Percentiles rank a stretch among this genome's conserved stretches.
Conservation (phyloP, 2,797 vertebrate species). For the Clarias laeviceps region DNA sequence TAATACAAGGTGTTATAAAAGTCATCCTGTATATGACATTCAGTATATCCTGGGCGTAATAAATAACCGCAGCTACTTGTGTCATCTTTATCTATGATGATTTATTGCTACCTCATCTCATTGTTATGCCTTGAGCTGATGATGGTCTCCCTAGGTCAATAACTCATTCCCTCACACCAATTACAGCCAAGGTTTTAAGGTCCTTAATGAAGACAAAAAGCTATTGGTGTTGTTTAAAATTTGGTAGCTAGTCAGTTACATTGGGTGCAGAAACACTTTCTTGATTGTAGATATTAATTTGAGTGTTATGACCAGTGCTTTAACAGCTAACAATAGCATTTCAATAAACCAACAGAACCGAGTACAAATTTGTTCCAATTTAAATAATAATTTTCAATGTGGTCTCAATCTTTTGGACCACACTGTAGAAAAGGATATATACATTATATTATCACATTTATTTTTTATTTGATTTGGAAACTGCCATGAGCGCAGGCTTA, state of each 20-base stretch:
- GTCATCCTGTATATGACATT: conserved; percentile 68
- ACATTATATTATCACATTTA: too few relatives aligned
- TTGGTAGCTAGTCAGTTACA: neutral
- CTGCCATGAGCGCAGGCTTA: too few relatives aligned
- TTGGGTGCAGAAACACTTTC: neutral
- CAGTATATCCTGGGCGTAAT: conserved; percentile 52
- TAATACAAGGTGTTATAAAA: conserved; percentile 57
- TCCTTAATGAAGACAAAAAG: conserved; percentile 36
- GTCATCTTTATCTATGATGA: conserved; percentile 59
- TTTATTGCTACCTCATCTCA: conserved; percentile 58
- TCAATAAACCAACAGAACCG: neutral
- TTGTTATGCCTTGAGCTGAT: conserved; percentile 51
- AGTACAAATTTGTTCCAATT: neutral
- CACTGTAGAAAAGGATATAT: too few relatives aligned
- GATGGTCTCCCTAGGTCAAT: conserved; percentile 40
- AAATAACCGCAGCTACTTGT: conserved; percentile 51
- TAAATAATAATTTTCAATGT: too few relatives aligned
- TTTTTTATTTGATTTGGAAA: too few relatives aligned
- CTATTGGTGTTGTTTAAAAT: conserved; percentile 23
- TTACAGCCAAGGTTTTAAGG: conserved; percentile 40
- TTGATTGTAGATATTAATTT: neutral
- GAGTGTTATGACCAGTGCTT: neutral
- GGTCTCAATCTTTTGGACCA: too few relatives aligned
- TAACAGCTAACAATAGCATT: neutral
- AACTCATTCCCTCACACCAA: conserved; percentile 41